phyloP scores from a whole-genome alignment of 2,113 vertebrate species.

The Oncorhynchus keta region DNA sequence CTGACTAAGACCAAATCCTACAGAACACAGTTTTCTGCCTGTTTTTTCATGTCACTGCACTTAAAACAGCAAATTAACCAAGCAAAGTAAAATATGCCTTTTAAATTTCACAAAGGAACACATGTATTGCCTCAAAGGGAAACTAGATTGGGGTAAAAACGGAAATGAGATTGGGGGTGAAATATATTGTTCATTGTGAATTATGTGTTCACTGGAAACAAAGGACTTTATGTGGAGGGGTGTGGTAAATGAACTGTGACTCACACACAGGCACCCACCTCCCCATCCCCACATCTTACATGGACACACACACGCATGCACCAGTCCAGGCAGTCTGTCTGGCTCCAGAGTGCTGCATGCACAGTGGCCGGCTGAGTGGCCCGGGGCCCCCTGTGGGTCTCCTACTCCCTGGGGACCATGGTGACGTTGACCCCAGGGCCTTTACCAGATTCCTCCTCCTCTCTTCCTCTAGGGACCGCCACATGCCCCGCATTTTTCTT shows the following conservation, averaged over 20 bases:
- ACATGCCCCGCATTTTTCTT: constrained; percentile 55
- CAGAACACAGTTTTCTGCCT: neutral
- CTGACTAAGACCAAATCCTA: too few relatives aligned
- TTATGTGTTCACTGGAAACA: constrained; percentile 29
- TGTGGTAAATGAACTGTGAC: constrained; percentile 20
- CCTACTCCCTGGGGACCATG: constrained; percentile 32
- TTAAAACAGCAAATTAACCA: neutral
- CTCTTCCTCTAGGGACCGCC: constrained; percentile 23
- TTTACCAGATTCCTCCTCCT: constrained; percentile 63
- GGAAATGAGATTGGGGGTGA: neutral
- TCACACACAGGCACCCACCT: constrained; percentile 1
- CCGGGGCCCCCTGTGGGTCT: constrained; percentile 25
- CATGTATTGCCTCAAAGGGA: neutral
- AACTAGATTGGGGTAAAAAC: neutral
- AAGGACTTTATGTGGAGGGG: constrained; percentile 37
- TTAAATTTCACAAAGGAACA: neutral
- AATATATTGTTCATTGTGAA: constrained; percentile 21
- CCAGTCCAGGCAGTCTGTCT: neutral
- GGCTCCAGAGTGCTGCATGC: too few relatives aligned
- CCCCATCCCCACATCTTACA: neutral
- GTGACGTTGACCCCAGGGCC: constrained; percentile 58
- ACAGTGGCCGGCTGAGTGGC: constrained; percentile 25
- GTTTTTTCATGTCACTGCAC: neutral
- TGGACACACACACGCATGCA: constrained; percentile 1
- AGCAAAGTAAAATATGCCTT: too few relatives aligned